Conservation (phyloP, 2,113 vertebrate species). For the Ramphastos sulfuratus region DNA sequence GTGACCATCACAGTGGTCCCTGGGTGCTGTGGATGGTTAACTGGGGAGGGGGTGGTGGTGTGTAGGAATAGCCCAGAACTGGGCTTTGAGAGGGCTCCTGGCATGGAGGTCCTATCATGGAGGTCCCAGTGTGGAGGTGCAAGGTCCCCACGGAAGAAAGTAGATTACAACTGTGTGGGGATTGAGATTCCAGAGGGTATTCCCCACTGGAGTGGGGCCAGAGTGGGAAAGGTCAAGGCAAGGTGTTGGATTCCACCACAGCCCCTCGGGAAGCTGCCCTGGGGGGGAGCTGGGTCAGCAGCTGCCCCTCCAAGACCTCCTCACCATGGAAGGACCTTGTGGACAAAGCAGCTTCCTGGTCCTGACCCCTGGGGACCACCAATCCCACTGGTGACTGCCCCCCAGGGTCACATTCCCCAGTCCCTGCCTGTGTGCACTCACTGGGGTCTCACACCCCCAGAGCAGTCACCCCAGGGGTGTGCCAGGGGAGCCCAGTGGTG, state of each 20-base stretch:
- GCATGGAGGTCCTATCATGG: neutral
- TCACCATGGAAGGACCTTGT: neutral
- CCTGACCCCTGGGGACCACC: neutral
- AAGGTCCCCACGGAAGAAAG: rapidly evolving
- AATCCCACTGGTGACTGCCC: neutral
- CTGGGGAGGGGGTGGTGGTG: too few relatives aligned
- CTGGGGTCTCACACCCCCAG: neutral
- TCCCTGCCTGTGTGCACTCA: neutral
- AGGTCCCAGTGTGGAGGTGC: neutral
- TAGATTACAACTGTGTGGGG: neutral
- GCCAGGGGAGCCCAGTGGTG: neutral
- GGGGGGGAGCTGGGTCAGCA: neutral
- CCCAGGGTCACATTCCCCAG: neutral
- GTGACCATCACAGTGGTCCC: neutral
- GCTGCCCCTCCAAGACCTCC: neutral
- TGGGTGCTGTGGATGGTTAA: rapidly evolving
- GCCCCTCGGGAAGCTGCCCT: neutral
- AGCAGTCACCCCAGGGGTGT: neutral
- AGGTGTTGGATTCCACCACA: neutral
- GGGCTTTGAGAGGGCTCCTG: neutral
- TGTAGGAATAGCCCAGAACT: neutral
- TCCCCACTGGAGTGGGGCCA: neutral
- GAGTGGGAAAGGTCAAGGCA: neutral
- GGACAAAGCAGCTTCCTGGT: neutral
- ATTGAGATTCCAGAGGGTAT: neutral